Conservation (phyloP, 2,888 invertebrate species). For the Trichopria drosophilae region DNA sequence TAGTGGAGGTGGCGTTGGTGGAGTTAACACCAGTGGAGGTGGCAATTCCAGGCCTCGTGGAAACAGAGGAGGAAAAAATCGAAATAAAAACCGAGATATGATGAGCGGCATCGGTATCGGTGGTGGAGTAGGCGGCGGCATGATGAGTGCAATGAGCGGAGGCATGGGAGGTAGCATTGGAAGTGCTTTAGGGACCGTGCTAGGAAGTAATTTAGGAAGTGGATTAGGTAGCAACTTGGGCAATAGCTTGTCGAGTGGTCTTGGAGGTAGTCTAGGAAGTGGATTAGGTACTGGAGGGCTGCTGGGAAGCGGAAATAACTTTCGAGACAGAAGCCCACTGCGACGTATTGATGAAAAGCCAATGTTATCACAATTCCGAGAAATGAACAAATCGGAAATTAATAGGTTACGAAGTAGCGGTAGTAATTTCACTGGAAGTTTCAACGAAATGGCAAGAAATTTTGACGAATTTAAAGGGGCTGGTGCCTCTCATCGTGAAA, state of each 20-base stretch:
- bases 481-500: conserved; percentile 35
- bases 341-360: conserved; percentile 36
- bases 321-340: conserved; percentile 54
- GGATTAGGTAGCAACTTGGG: conserved; percentile 8
- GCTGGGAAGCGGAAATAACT: conserved; percentile 43
- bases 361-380: no score
- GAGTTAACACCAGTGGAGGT: conserved; percentile 31
- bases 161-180: conserved; percentile 15
- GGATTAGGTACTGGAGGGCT: background rate
- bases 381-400: no score
- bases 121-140: conserved; percentile 23
- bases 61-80: conserved; percentile 48
- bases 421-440: conserved; percentile 38
- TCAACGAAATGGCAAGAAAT: conserved; percentile 46
- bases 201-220: conserved; percentile 3
- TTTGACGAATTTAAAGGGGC: conserved; percentile 50
- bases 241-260: conserved; percentile 6
- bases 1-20: conserved; percentile 28
- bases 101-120: conserved; percentile 14
- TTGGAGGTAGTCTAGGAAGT: no score
- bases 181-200: conserved; percentile 9
- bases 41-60: conserved; percentile 37
- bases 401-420: conserved; percentile 38
- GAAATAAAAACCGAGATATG: conserved; percentile 44
- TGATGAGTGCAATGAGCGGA: conserved; percentile 15